Conservation (phyloP, 1,140 invertebrate species). For the Aplysia californica region DNA sequence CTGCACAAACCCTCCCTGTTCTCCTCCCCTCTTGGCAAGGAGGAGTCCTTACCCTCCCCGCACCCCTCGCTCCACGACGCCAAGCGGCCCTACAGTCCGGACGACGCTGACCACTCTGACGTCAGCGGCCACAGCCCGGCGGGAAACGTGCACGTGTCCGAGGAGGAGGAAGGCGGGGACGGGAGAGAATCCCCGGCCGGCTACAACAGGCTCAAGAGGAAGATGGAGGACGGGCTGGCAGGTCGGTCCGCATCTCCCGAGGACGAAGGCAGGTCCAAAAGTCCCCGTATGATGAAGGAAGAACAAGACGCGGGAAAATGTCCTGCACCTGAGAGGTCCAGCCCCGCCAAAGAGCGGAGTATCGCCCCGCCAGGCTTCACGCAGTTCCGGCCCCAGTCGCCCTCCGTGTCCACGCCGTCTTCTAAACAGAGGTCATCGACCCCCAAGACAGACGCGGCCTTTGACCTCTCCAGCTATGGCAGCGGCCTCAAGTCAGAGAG, state of each 20-base stretch:
- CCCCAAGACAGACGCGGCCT: conserved; percentile 33
- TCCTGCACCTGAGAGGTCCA: too few species aligned
- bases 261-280: too few species aligned
- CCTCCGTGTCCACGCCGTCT: background rate
- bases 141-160: background rate
- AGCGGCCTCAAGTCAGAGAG: background rate
- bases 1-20: background rate
- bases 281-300: too few species aligned
- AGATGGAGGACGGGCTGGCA: too few species aligned
- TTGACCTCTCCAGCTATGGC: conserved; percentile 36
- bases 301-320: too few species aligned
- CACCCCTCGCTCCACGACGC: too few species aligned
- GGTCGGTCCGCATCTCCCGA: too few species aligned
- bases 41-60: too few species aligned
- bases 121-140: background rate
- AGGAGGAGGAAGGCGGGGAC: conserved; percentile 20
- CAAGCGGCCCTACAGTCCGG: too few species aligned
- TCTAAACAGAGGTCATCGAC: background rate
- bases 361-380: conserved; percentile 27
- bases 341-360: background rate
- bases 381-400: conserved; percentile 25
- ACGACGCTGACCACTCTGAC: conserved; percentile 46
- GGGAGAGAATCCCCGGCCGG: background rate
- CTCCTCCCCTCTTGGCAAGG: conserved; percentile 14
- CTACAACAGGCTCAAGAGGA: background rate